These are phyloP conservation scores for Mimachlamys varia DNA, from an alignment of 2,888 invertebrate genomes.

Conservation along the genomic window DNA sequence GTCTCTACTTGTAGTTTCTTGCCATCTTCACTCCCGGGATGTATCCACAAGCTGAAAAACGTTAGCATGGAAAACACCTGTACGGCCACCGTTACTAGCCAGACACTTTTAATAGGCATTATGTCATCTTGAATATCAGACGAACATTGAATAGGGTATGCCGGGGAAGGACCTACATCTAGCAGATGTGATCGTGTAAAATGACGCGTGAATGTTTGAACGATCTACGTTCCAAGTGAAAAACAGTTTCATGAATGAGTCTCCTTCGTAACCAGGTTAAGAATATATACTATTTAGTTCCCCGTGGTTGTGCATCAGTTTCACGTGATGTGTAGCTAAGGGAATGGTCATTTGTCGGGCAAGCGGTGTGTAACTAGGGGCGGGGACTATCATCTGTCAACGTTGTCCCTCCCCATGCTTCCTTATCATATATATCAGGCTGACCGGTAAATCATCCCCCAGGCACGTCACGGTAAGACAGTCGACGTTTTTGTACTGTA, in stretches of 20 bases:
- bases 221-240: not conserved
- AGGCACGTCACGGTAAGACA: not conserved
- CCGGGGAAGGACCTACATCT: no score
- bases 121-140: not conserved
- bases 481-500: not conserved
- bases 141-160: not conserved
- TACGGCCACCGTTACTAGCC: constrained; percentile 45
- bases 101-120: constrained; percentile 49
- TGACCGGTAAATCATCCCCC: not conserved
- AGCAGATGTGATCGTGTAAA: not conserved
- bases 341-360: not conserved
- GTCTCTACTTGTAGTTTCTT: not conserved
- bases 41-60: constrained; percentile 49
- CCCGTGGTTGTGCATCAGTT: not conserved
- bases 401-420: not conserved
- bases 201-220: not conserved
- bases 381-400: not conserved
- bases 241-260: not conserved
- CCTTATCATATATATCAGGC: not conserved
- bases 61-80: constrained; percentile 52
- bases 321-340: not conserved
- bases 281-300: not conserved
- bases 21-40: constrained; percentile 38
- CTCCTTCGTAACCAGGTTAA: not conserved
- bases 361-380: not conserved